Evolutionary conservation across 2,113 vertebrate genomes (phyloP).

Genomic region (rat (Rattus norvegicus)): GRCr8 NC_086022.1:136062001-136062500

Average conservation of each 20-base stretch:
- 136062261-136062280: background rate
- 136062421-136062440: background rate
- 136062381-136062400: background rate
- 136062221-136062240: background rate
- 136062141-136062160: background rate
- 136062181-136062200: background rate
- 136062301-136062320: background rate
- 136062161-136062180: background rate
- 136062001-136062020: background rate
- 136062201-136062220: background rate
- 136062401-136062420: background rate
- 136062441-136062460: background rate
- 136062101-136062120: background rate
- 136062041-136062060: fast-evolving
- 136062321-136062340: background rate
- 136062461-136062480: background rate
- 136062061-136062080: background rate
- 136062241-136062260: background rate
- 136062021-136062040: background rate
- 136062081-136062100: background rate
- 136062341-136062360: background rate
- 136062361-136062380: background rate
- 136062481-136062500: too few species aligned
- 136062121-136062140: background rate
- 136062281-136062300: too few species aligned